phyloP scores from a whole-genome alignment of 2,797 vertebrate species.

The Crenichthys baileyi region DNA sequence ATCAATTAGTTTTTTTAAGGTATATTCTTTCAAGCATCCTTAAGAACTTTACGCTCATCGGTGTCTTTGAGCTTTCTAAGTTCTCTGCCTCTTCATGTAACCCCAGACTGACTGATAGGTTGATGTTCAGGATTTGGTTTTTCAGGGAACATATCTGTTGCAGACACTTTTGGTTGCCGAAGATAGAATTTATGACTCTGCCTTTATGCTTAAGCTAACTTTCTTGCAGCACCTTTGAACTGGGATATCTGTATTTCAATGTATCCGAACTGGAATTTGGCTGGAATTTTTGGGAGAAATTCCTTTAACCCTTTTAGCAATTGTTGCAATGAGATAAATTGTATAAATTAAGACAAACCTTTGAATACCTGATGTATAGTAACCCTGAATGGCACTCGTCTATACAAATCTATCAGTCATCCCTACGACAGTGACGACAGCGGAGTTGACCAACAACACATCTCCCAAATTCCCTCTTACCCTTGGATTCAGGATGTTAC shows the following conservation, averaged over 20 bases:
- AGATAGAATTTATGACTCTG: constrained; percentile 3
- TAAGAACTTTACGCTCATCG: background rate
- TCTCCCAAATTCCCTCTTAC: constrained; percentile 41
- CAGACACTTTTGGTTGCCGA: constrained; percentile 1
- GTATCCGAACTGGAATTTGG: constrained; percentile 3
- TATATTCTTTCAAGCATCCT: background rate
- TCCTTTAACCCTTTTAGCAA: background rate
- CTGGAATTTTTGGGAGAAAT: background rate
- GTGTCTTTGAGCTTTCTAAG: background rate
- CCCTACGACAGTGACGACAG: constrained; percentile 46
- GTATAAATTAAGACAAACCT: background rate
- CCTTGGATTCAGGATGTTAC: constrained; percentile 59
- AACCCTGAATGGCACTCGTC: constrained; percentile 8
- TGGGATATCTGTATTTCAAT: background rate
- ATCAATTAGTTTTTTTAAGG: background rate
- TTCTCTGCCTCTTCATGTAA: constrained; percentile 8
- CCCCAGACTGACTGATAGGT: background rate
- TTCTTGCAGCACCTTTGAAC: background rate
- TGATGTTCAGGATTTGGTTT: constrained; percentile 1
- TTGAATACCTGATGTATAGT: constrained; percentile 15
- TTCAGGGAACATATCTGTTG: background rate
- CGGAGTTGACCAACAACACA: constrained; percentile 32
- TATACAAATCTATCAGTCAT: constrained; percentile 10
- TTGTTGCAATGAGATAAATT: background rate
- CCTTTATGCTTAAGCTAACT: background rate